Conservation (phyloP, 1,140 invertebrate species). For the Leptonema lineaticorne region DNA sequence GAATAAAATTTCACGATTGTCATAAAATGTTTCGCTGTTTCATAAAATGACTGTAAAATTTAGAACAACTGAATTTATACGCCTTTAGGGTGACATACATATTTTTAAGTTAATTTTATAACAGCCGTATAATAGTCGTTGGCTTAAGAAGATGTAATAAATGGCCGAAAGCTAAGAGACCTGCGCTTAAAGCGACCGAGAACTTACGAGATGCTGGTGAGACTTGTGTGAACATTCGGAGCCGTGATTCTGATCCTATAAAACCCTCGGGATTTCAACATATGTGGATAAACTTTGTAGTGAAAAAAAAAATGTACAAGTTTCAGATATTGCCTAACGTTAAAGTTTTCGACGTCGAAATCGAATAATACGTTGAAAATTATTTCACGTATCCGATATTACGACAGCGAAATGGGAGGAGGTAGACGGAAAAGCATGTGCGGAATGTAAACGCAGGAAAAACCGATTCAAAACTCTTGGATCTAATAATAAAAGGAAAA, state of each 20-base stretch:
- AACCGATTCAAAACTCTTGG: not conserved
- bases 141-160: slow-evolving; percentile 18
- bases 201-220: slow-evolving; percentile 14
- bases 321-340: not conserved
- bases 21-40: too few relatives aligned
- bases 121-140: slow-evolving; percentile 1
- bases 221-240: slow-evolving; percentile 16
- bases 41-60: too few relatives aligned
- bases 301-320: slow-evolving; percentile 6
- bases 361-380: slow-evolving; percentile 10
- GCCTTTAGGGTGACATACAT: too few relatives aligned
- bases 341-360: slow-evolving; percentile 7
- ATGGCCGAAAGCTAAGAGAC: slow-evolving; percentile 12
- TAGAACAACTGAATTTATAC: too few relatives aligned
- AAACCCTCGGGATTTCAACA: slow-evolving; percentile 10
- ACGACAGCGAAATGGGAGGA: too few relatives aligned
- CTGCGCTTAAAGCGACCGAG: slow-evolving; percentile 17
- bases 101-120: too few relatives aligned
- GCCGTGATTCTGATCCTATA: slow-evolving; percentile 16
- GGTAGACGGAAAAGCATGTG: too few relatives aligned
- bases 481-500: not conserved
- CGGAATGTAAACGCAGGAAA: not conserved
- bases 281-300: slow-evolving; percentile 11
- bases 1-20: too few relatives aligned
- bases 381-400: too few relatives aligned